Percentiles rank a stretch among this genome's conserved stretches.
Evolutionary conservation across 2,797 vertebrate genomes (phyloP).

Genomic region (Geotrypetes seraphini): DNA sequence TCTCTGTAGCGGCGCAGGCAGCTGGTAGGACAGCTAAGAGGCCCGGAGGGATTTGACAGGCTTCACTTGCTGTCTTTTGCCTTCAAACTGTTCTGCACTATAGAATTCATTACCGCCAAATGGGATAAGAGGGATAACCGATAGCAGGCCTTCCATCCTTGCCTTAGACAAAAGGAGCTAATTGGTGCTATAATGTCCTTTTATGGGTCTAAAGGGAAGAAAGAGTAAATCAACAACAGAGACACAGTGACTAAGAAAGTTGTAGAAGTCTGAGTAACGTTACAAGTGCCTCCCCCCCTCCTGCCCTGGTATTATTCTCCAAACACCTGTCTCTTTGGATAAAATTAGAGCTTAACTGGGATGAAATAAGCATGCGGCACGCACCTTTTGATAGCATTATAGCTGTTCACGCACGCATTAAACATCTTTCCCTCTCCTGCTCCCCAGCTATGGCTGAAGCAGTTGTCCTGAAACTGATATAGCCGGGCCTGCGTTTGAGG

Average conservation of each 20-base stretch:
- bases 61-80: neutral
- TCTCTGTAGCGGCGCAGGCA: neutral
- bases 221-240: neutral
- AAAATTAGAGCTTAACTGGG: neutral
- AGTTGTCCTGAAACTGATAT: too few relatives aligned
- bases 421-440: too few relatives aligned
- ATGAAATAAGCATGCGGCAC: neutral
- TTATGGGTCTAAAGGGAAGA: neutral
- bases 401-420: neutral
- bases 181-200: neutral
- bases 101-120: constrained; percentile 6
- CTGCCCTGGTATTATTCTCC: rapidly evolving
- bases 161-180: neutral
- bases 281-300: neutral
- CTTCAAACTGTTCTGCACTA: neutral
- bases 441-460: too few relatives aligned
- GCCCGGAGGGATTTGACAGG: neutral
- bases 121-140: neutral
- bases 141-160: neutral
- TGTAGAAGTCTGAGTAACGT: neutral
- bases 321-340: neutral
- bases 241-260: rapidly evolving
- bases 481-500: too few relatives aligned
- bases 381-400: neutral
- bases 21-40: constrained; percentile 14